Evolutionary conservation across 2,113 vertebrate species (phyloP), one percentile per base, ranked within the genome.

Genomic region (Poeciliopsis occidentalis): DNA sequence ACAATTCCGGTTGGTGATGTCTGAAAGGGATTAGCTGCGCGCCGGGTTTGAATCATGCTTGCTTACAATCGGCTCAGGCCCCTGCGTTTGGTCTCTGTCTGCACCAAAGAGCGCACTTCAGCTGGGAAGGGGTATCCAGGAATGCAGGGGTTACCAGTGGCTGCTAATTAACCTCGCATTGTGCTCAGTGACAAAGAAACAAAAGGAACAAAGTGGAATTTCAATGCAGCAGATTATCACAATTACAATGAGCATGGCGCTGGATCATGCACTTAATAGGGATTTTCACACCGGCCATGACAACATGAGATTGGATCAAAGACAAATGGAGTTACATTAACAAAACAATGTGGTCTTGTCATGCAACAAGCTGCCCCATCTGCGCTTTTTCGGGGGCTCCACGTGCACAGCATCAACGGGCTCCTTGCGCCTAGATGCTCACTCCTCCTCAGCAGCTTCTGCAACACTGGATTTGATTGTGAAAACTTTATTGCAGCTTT

Each of bases 101-200:
- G 81, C 80, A 39, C 76, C 89, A 85, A 93, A 87, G 92, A 92
- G 92, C 89, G 89, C 90, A 90, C 93, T 94, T 95, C 90, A 94
- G 91, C 90, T 92, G 89, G 92, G 91, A 93, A 92, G 91, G 92
- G 92, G 89, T 88, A 91, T 91, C 90, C 88, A 90, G 85, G 89
- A 93, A 93, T 87, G 83, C 87, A 83, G 89, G 91, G 91, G 89
- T 91, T 92, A 94, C 88, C 91, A 90, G 91, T 93, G 90, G 94
- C 93, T 94, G 92, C 94, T 95, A 95, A 95, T 95, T 95, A 95
- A 94, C 94, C 94, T 90, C 85, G 54, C 92, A 95, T 94, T 95
- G 94, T 94, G 92, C 84, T 74, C 72, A 3, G 89, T 85, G 82
- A 95, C 95, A 95, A 95, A 94, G 92, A 94, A 84, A 95, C 95